Conservation (phyloP, 1,140 invertebrate species). For the Bombus haemorrhoidalis region DNA sequence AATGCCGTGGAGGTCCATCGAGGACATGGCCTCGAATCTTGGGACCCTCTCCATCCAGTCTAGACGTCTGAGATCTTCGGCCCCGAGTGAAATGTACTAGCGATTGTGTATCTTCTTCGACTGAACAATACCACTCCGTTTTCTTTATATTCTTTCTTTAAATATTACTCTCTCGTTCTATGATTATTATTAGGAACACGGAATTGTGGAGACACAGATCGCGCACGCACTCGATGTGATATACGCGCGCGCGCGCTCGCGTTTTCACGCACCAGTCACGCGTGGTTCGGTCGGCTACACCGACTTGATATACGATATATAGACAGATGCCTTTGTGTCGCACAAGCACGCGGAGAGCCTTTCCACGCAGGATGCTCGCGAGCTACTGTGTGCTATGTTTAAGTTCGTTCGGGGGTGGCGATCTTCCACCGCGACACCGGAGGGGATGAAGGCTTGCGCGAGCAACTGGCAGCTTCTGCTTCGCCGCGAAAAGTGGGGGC, state of each 20-base stretch:
- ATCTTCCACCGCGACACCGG: conserved; percentile 62
- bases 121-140: conserved; percentile 28
- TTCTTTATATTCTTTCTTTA: neutral
- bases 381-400: conserved; percentile 82
- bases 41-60: conserved; percentile 52
- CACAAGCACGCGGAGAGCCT: conserved; percentile 70
- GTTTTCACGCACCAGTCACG: conserved; percentile 55
- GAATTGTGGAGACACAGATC: conserved; percentile 1
- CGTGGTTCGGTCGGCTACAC: conserved; percentile 37
- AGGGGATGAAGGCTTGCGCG: conserved; percentile 77
- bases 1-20: conserved; percentile 38
- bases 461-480: conserved; percentile 73
- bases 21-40: conserved; percentile 49
- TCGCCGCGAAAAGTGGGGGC: conserved; percentile 80
- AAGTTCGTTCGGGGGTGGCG: conserved; percentile 76
- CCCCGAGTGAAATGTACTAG: neutral
- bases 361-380: conserved; percentile 77
- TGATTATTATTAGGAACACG: neutral
- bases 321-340: conserved; percentile 19
- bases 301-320: conserved; percentile 40
- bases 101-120: conserved; percentile 1
- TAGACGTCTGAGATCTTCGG: conserved; percentile 38
- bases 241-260: conserved; percentile 62
- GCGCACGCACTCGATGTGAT: conserved; percentile 35
- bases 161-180: neutral